Percentiles rank a stretch among this genome's conserved stretches.
These are phyloP conservation scores for Zhengitettix transpicula DNA, from an alignment of 2,888 invertebrate species.

Conservation along the genomic window DNA sequence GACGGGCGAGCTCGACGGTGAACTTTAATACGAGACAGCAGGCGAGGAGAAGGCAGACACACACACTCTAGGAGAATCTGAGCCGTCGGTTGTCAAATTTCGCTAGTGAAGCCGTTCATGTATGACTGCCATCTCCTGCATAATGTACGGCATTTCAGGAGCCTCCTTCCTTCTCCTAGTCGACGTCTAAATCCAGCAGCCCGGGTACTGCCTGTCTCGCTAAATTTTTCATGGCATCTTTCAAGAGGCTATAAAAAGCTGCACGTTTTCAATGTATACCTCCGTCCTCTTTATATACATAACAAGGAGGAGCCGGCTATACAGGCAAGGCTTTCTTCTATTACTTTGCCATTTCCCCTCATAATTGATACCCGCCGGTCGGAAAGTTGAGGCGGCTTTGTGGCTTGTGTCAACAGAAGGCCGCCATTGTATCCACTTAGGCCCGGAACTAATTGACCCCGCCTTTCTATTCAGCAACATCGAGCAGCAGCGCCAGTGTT, in stretches of 20 bases:
- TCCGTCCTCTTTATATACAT: slow-evolving; percentile 1
- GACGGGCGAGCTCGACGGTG: too few relatives aligned
- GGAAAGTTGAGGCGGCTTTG: neutral
- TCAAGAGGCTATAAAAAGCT: slow-evolving; percentile 11
- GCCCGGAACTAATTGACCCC: neutral
- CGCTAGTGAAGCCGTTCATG: neutral
- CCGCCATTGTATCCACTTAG: neutral
- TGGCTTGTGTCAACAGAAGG: neutral
- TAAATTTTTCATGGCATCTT: slow-evolving; percentile 13
- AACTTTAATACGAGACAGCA: too few relatives aligned
- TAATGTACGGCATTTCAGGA: slow-evolving; percentile 1
- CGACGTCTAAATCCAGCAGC: slow-evolving; percentile 8
- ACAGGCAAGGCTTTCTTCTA: slow-evolving; percentile 12
- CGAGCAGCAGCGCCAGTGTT: neutral
- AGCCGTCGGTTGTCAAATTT: neutral
- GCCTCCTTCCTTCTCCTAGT: neutral
- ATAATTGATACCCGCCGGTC: slow-evolving; percentile 10
- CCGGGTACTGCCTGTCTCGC: neutral
- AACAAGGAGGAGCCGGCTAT: neutral
- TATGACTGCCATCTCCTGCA: slow-evolving; percentile 1
- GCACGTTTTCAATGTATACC: slow-evolving; percentile 9
- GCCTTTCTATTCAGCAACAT: neutral
- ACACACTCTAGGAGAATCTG: neutral
- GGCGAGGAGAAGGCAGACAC: too few relatives aligned
- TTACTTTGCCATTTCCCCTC: slow-evolving; percentile 13